phyloP scores from a whole-genome alignment of 2,113 vertebrate genomes.

The Micronisus gabar region DNA sequence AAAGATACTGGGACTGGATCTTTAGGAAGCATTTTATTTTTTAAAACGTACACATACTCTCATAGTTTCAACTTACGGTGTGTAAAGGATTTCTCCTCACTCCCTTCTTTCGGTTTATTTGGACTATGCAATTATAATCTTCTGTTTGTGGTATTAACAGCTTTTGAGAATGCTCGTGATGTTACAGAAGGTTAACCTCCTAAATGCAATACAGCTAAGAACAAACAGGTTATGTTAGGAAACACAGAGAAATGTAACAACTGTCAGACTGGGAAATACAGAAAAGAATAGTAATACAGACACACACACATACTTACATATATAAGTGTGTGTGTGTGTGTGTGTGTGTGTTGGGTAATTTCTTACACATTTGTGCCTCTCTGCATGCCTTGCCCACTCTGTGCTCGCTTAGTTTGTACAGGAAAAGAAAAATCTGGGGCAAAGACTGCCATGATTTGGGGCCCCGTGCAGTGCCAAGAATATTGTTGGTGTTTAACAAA shows the following conservation, averaged over 20 bases:
- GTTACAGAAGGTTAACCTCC: neutral
- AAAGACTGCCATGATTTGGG: neutral
- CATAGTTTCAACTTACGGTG: neutral
- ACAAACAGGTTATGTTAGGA: neutral
- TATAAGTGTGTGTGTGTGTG: fast-evolving
- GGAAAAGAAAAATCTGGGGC: neutral
- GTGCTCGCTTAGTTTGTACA: neutral
- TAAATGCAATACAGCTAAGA: neutral
- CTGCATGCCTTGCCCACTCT: neutral
- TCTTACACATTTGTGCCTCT: neutral
- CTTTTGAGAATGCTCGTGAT: neutral
- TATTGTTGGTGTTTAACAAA: neutral
- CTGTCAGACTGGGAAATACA: neutral
- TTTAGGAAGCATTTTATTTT: neutral
- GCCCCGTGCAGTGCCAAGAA: neutral
- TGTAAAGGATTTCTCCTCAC: neutral
- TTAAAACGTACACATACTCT: neutral
- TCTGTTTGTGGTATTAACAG: slow-evolving; percentile 9
- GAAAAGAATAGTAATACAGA: neutral
- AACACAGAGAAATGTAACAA: neutral
- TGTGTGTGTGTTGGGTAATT: neutral
- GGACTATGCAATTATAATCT: neutral
- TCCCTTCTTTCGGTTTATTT: neutral
- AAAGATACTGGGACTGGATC: neutral
- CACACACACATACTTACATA: neutral